phyloP scores from a whole-genome alignment of 2,797 vertebrate genomes.

The Enteromius mattozi region DNA sequence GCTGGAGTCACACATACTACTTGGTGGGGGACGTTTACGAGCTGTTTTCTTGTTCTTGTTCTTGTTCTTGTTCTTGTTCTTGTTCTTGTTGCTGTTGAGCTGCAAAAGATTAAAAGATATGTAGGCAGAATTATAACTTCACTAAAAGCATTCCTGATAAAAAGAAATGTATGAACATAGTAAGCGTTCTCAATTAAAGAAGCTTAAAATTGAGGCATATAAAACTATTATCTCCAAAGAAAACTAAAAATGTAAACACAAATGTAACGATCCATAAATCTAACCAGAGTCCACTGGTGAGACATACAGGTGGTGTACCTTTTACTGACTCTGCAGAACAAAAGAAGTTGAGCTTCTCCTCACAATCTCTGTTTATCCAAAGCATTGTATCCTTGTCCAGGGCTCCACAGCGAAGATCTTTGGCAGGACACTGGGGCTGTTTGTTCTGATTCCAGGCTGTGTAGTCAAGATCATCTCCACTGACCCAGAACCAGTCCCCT shows the following conservation, averaged over 20 bases:
- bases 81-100: neutral
- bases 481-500: slow-evolving; percentile 65
- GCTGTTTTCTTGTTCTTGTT: neutral
- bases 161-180: neutral
- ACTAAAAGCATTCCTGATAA: neutral
- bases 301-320: neutral
- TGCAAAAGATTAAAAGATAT: neutral
- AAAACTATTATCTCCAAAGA: neutral
- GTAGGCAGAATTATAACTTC: neutral
- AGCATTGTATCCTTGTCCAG: neutral
- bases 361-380: slow-evolving; percentile 47
- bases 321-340: slow-evolving; percentile 8
- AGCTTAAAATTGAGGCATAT: neutral
- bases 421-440: slow-evolving; percentile 42
- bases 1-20: neutral
- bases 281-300: neutral
- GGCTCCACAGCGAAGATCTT: slow-evolving; percentile 47
- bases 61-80: neutral
- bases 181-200: neutral
- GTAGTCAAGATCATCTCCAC: slow-evolving; percentile 26
- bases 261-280: neutral
- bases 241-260: neutral
- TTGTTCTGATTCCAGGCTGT: slow-evolving; percentile 52
- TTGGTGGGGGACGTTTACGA: neutral
- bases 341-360: slow-evolving; percentile 48